Conservation (phyloP, 2,888 invertebrate genomes). For the Diaprepes abbreviatus region DNA sequence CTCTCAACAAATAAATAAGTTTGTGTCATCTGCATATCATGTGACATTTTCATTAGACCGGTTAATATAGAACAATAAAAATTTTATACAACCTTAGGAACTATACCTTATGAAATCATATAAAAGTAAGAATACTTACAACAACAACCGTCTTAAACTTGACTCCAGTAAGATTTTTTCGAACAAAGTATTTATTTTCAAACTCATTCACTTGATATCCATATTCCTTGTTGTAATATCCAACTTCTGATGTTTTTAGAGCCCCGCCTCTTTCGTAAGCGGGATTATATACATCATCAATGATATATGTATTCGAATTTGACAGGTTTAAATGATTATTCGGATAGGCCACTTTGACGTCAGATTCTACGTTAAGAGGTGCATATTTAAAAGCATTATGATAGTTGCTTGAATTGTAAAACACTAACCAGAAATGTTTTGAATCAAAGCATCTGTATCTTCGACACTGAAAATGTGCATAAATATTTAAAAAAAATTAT, state of each 20-base stretch:
- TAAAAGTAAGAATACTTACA: slow-evolving; percentile 58
- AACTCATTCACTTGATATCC: slow-evolving; percentile 52
- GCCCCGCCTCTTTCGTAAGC: slow-evolving; percentile 71
- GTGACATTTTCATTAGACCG: too few relatives aligned
- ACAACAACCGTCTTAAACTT: slow-evolving; percentile 72
- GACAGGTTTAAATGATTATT: slow-evolving; percentile 49
- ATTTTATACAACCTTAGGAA: too few relatives aligned
- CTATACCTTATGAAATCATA: background rate
- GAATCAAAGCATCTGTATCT: slow-evolving; percentile 50
- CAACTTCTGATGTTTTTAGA: slow-evolving; percentile 68
- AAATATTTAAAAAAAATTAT: too few relatives aligned
- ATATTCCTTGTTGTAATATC: slow-evolving; percentile 67
- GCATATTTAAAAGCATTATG: slow-evolving; percentile 51
- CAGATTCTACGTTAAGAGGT: slow-evolving; percentile 55
- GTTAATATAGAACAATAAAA: too few relatives aligned
- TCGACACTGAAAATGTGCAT: slow-evolving; percentile 53
- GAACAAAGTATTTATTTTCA: slow-evolving; percentile 63
- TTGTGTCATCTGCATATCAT: too few relatives aligned
- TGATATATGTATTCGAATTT: slow-evolving; percentile 33
- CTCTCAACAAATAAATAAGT: too few relatives aligned
- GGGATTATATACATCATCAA: slow-evolving; percentile 72
- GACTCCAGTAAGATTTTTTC: slow-evolving; percentile 72
- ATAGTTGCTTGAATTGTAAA: slow-evolving; percentile 44
- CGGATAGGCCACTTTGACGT: slow-evolving; percentile 53
- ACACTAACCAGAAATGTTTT: slow-evolving; percentile 57